Evolutionary conservation across 2,113 vertebrate genomes (phyloP).

Genomic region (Lasiurus borealis): DNA sequence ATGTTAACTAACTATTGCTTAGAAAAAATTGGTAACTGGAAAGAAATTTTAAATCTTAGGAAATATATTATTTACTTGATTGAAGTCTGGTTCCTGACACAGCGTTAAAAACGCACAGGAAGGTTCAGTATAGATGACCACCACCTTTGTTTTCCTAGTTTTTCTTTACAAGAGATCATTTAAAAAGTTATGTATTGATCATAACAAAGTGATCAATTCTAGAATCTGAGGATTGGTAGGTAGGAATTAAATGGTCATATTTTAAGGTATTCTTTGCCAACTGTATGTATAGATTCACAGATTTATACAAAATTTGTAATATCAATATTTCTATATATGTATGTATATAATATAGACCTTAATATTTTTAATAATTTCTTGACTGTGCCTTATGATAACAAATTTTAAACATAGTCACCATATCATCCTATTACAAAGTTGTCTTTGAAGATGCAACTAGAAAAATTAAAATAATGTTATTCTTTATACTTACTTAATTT

Average conservation of each 20-base stretch:
- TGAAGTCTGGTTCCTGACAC: background rate
- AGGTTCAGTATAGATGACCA: background rate
- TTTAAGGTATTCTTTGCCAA: constrained; percentile 52
- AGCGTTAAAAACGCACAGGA: constrained; percentile 21
- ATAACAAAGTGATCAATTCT: constrained; percentile 8
- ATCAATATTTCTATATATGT: background rate
- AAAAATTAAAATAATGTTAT: constrained; percentile 31
- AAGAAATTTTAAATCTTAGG: constrained; percentile 45
- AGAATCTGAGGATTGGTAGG: background rate
- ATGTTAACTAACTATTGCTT: background rate
- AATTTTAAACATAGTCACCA: constrained; percentile 6
- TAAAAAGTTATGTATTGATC: background rate
- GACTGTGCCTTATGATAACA: background rate
- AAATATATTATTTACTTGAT: constrained; percentile 39
- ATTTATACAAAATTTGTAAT: background rate
- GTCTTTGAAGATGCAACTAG: constrained; percentile 32
- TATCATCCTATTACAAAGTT: constrained; percentile 33
- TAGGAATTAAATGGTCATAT: background rate
- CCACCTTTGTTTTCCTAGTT: constrained; percentile 18
- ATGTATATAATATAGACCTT: background rate
- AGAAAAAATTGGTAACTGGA: constrained; percentile 13
- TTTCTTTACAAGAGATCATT: background rate
- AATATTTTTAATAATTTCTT: constrained; percentile 30
- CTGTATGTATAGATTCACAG: background rate
- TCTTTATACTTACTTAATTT: constrained; percentile 55